Conservation (phyloP, 2,888 invertebrate genomes). For the Acrobasis consociella region DNA sequence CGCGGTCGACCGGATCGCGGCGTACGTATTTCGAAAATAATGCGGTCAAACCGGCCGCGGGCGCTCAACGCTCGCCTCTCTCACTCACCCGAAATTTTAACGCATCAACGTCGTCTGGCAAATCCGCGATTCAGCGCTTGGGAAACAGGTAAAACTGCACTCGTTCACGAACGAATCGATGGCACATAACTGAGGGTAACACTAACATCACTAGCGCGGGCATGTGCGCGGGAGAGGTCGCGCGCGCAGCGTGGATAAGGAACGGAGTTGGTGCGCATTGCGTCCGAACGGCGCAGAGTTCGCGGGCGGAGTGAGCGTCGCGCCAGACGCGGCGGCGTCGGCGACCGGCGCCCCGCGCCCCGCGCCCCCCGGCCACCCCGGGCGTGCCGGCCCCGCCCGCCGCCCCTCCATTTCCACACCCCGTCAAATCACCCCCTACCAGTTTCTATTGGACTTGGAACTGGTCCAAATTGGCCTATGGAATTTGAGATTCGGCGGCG, state of each 20-base stretch:
- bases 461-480: neutral
- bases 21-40: constrained; percentile 81
- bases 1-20: constrained; percentile 77
- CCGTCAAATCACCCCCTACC: constrained; percentile 35
- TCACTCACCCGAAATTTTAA: constrained; percentile 81
- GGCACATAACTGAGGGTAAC: constrained; percentile 74
- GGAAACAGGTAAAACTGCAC: constrained; percentile 72
- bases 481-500: neutral
- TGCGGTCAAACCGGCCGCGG: constrained; percentile 81
- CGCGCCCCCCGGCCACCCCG: constrained; percentile 38
- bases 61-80: constrained; percentile 71
- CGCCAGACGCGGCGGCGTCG: constrained; percentile 69
- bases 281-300: constrained; percentile 62
- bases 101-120: constrained; percentile 77
- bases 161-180: constrained; percentile 67
- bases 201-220: constrained; percentile 74
- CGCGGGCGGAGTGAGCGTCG: constrained; percentile 58
- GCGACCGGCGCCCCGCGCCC: constrained; percentile 41
- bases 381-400: constrained; percentile 33
- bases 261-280: constrained; percentile 49
- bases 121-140: constrained; percentile 73
- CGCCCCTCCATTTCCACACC: constrained; percentile 39
- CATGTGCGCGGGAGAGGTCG: constrained; percentile 62
- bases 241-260: constrained; percentile 52
- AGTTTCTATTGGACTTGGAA: constrained; percentile 22